A percentile compares a stretch with the other conserved stretches of the same genome.
phyloP scores from a whole-genome alignment of 2,113 vertebrate genomes.

The Campylorhamphus procurvoides region DNA sequence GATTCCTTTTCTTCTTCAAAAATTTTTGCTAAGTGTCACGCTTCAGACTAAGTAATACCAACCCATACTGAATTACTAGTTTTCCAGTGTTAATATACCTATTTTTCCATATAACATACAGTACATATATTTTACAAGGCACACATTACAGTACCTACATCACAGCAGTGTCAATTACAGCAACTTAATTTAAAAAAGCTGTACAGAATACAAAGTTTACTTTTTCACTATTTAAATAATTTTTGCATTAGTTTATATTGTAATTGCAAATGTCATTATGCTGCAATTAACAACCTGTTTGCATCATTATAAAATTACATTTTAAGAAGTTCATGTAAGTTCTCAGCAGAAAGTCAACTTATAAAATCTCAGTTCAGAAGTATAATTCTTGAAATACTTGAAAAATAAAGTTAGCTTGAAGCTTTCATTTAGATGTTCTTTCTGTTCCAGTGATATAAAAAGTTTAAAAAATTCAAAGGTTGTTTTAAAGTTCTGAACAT shows the following conservation, averaged over 20 bases:
- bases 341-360: slow-evolving; percentile 52
- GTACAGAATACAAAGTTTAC: slow-evolving; percentile 74
- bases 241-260: slow-evolving; percentile 50
- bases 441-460: slow-evolving; percentile 50
- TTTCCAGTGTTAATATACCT: neutral
- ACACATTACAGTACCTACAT: slow-evolving; percentile 71
- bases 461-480: slow-evolving; percentile 24
- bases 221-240: slow-evolving; percentile 62
- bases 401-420: slow-evolving; percentile 46
- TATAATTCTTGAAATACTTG: slow-evolving; percentile 18
- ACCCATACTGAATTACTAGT: neutral
- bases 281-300: slow-evolving; percentile 13
- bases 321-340: slow-evolving; percentile 28
- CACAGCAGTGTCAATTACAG: slow-evolving; percentile 67
- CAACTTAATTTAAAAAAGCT: slow-evolving; percentile 77
- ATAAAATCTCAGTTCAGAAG: slow-evolving; percentile 41
- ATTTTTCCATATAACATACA: slow-evolving; percentile 21
- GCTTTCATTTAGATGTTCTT: slow-evolving; percentile 37
- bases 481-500: neutral
- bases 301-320: slow-evolving; percentile 56
- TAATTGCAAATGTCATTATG: neutral
- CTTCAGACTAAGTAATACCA: neutral
- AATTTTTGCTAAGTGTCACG: neutral
- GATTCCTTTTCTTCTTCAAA: neutral
- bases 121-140: slow-evolving; percentile 73